Percentiles rank a stretch among this genome's conserved stretches.
phyloP scores from a whole-genome alignment of 2,888 invertebrate genomes.

The Phalangium opilio region DNA sequence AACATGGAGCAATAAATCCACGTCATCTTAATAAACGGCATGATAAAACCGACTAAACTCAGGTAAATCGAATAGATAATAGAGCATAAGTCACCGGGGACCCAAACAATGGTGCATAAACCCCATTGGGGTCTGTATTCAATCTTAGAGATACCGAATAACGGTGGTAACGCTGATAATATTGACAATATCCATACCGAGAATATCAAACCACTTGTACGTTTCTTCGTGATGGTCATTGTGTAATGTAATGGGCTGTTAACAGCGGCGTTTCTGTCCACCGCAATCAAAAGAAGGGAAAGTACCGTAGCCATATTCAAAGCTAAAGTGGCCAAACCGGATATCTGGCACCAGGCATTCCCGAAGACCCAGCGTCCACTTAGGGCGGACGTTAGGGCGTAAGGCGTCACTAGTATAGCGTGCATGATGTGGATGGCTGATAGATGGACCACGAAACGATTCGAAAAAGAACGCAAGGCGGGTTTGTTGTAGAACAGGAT shows the following conservation, averaged over 20 bases:
- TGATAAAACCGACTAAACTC: conserved; percentile 34
- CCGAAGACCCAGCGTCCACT: conserved; percentile 27
- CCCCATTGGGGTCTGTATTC: conserved; percentile 11
- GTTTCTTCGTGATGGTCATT: conserved; percentile 35
- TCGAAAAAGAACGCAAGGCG: conserved; percentile 57
- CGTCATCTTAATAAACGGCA: conserved; percentile 42
- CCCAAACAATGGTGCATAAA: conserved; percentile 26
- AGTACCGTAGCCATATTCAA: conserved; percentile 42
- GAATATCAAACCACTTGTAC: conserved; percentile 33
- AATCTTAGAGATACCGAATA: conserved; percentile 27
- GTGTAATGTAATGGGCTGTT: conserved; percentile 48
- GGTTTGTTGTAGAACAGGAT: conserved; percentile 56
- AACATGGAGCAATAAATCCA: conserved; percentile 60
- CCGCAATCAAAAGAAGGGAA: conserved; percentile 45
- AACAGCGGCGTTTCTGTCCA: conserved; percentile 50
- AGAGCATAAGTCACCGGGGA: conserved; percentile 24
- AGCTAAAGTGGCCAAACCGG: conserved; percentile 46
- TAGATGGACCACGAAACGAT: conserved; percentile 46
- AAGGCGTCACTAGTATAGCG: conserved; percentile 34
- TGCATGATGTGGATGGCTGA: conserved; percentile 36
- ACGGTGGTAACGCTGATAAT: conserved; percentile 30
- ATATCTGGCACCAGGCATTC: conserved; percentile 35
- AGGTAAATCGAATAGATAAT: conserved; percentile 31
- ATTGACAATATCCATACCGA: conserved; percentile 33
- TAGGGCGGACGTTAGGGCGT: conserved; percentile 31